Evolutionary conservation across 2,797 vertebrate genomes (phyloP).

Genomic region (Rhynchonycteris naso): DNA sequence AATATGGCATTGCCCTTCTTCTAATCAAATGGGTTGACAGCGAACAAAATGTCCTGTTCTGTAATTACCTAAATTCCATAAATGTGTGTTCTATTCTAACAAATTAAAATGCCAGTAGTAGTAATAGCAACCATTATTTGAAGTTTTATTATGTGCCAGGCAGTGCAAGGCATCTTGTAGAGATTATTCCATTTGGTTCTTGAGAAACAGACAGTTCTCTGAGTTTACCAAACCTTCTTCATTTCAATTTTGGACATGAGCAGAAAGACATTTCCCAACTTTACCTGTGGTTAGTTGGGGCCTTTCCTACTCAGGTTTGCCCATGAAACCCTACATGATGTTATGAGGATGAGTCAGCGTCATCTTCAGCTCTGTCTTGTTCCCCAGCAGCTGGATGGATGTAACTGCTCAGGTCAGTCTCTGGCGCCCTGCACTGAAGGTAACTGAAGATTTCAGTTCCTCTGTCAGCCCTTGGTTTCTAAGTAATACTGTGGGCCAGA

Average conservation of each 20-base stretch:
- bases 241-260: constrained; percentile 17
- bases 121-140: constrained; percentile 58
- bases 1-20: constrained; percentile 23
- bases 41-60: constrained; percentile 57
- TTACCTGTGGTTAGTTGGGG: not conserved
- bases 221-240: constrained; percentile 13
- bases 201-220: not conserved
- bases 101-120: constrained; percentile 62
- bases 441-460: not conserved
- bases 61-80: constrained; percentile 64
- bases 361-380: not conserved
- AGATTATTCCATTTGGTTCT: constrained; percentile 34
- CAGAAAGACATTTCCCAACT: not conserved
- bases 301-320: not conserved
- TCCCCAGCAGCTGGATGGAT: not conserved
- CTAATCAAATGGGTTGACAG: constrained; percentile 56
- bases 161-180: constrained; percentile 40
- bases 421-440: not conserved
- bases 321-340: not conserved
- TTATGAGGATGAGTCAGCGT: not conserved
- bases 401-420: not conserved
- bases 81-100: constrained; percentile 12
- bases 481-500: not conserved
- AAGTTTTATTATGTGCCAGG: constrained; percentile 58
- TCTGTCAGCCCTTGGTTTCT: not conserved